Evolutionary conservation across 2,113 vertebrate genomes (phyloP).

Genomic region (Xiphophorus couchianus): DNA sequence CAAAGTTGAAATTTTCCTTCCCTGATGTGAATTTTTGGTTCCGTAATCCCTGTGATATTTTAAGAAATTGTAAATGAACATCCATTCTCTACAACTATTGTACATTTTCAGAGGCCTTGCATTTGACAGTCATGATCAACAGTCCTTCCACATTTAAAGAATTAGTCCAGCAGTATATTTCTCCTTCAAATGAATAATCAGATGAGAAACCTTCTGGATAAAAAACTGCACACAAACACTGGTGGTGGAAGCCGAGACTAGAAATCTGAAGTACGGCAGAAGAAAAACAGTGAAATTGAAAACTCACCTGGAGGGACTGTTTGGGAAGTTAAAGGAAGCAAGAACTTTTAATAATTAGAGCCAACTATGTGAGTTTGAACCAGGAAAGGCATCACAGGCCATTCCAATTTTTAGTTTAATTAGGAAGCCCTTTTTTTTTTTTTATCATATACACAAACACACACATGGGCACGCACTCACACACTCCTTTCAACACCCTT

Average conservation of each 20-base stretch:
- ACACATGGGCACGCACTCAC: not conserved
- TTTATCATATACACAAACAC: not conserved
- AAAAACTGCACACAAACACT: not conserved
- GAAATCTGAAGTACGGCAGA: not conserved
- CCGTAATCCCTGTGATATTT: no score
- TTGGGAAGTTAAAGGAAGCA: not conserved
- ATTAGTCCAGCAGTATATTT: not conserved
- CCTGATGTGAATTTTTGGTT: no score
- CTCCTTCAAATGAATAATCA: not conserved
- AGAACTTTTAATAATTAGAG: not conserved
- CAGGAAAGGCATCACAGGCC: not conserved
- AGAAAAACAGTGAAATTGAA: not conserved
- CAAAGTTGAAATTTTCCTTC: no score
- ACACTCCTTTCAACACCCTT: constrained; percentile 19
- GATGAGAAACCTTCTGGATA: not conserved
- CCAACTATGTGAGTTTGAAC: not conserved
- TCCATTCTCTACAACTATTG: no score
- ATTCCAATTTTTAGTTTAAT: not conserved
- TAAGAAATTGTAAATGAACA: no score
- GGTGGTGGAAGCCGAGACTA: not conserved
- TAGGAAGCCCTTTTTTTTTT: not conserved
- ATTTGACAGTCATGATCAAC: no score
- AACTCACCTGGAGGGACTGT: not conserved
- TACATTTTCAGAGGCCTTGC: no score
- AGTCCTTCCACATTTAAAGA: no score